phyloP scores from a whole-genome alignment of 2,113 vertebrate species.

The Eonycteris spelaea region DNA sequence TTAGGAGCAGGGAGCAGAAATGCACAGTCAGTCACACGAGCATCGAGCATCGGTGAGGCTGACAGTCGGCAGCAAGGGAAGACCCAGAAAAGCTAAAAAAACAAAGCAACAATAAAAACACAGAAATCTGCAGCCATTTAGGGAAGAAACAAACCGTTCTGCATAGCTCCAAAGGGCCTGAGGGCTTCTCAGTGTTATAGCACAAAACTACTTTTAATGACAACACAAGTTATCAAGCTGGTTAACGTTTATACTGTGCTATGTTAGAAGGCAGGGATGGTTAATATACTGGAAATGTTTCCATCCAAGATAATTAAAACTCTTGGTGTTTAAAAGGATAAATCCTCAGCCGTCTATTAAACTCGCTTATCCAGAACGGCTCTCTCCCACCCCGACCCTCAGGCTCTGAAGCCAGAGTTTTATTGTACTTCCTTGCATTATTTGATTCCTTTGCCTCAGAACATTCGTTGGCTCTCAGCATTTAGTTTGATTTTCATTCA shows the following conservation, averaged over 20 bases:
- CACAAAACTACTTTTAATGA: constrained; percentile 16
- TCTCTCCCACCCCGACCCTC: not conserved
- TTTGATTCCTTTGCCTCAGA: constrained; percentile 50
- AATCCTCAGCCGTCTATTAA: constrained; percentile 62
- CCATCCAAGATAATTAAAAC: constrained; percentile 55
- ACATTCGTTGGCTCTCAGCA: constrained; percentile 52
- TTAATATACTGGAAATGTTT: constrained; percentile 49
- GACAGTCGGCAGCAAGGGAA: constrained; percentile 16
- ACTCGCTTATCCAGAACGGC: constrained; percentile 49
- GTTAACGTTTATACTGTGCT: constrained; percentile 31
- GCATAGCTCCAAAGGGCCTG: not conserved
- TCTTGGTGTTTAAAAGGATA: constrained; percentile 53
- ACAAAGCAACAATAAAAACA: constrained; percentile 6
- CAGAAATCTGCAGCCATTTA: constrained; percentile 47
- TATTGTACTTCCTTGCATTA: constrained; percentile 22
- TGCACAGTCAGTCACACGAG: constrained; percentile 12
- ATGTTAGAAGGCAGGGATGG: constrained; percentile 30
- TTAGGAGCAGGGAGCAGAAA: not conserved
- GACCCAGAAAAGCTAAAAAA: not conserved
- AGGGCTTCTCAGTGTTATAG: not conserved
- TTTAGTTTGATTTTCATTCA: constrained; percentile 54
- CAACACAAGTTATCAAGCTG: not conserved
- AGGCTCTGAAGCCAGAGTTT: constrained; percentile 37
- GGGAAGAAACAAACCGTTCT: constrained; percentile 51
- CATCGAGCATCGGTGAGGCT: not conserved